These are phyloP conservation scores for Hirtodrosophila confusa DNA, from an alignment of 2,888 invertebrate species.

Conservation along the genomic window DNA sequence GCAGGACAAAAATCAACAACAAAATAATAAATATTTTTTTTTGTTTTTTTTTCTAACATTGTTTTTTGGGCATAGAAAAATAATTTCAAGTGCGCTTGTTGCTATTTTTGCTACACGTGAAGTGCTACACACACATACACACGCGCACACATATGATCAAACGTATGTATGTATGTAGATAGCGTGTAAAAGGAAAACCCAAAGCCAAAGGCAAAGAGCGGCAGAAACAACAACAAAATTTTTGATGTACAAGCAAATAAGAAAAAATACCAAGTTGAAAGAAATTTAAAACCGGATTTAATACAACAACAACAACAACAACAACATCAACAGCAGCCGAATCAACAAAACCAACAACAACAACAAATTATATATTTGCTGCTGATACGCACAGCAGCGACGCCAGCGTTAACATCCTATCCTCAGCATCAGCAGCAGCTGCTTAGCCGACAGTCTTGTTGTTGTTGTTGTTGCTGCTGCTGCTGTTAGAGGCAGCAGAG, in stretches of 20 bases:
- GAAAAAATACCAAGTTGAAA: slow-evolving; percentile 65
- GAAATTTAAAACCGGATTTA: slow-evolving; percentile 76
- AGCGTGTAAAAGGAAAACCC: slow-evolving; percentile 45
- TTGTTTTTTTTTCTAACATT: slow-evolving; percentile 23
- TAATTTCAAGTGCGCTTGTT: slow-evolving; percentile 45
- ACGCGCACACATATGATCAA: neutral
- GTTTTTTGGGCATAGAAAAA: slow-evolving; percentile 23
- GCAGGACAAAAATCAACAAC: slow-evolving; percentile 34
- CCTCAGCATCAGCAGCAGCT: slow-evolving; percentile 45
- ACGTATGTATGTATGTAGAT: slow-evolving; percentile 9
- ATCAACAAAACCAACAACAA: slow-evolving; percentile 30
- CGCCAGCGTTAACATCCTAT: slow-evolving; percentile 31
- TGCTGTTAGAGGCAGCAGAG: slow-evolving; percentile 37
- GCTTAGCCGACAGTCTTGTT: slow-evolving; percentile 26
- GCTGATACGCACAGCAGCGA: slow-evolving; percentile 43
- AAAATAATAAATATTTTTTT: slow-evolving; percentile 9
- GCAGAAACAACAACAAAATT: slow-evolving; percentile 33
- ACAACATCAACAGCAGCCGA: slow-evolving; percentile 15
- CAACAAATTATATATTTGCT: slow-evolving; percentile 9
- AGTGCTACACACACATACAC: slow-evolving; percentile 22
- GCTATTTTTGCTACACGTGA: slow-evolving; percentile 30
- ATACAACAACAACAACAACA: slow-evolving; percentile 43
- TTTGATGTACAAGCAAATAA: slow-evolving; percentile 57
- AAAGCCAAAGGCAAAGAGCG: slow-evolving; percentile 31
- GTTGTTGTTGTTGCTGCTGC: slow-evolving; percentile 9